phyloP scores from a whole-genome alignment of 2,113 vertebrate species.

The Xiphias gladius region DNA sequence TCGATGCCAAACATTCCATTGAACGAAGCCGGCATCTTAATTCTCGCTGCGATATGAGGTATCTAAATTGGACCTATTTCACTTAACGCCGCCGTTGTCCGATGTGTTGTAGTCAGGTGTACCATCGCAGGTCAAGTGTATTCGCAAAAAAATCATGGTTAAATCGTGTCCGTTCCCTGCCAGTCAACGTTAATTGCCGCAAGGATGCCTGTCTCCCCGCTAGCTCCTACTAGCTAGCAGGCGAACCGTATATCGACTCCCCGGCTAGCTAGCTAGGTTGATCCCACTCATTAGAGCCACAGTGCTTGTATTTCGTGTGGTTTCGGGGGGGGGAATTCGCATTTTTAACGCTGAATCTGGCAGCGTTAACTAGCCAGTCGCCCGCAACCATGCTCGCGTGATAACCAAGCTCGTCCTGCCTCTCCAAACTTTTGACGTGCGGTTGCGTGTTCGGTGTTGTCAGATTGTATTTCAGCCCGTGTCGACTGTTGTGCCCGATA shows the following conservation, averaged over 20 bases:
- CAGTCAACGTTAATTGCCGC: constrained; percentile 53
- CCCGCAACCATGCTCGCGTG: not conserved
- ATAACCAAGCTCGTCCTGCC: not conserved
- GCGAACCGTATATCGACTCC: constrained; percentile 28
- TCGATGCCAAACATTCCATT: constrained; percentile 50
- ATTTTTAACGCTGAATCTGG: not conserved
- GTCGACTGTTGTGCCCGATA: not conserved
- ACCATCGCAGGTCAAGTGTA: fast-evolving
- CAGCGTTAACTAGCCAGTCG: not conserved
- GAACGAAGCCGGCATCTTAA: constrained; percentile 65
- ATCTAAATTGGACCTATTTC: constrained; percentile 15
- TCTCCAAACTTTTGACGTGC: constrained; percentile 9
- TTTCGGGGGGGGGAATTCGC: not conserved
- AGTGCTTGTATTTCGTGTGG: fast-evolving
- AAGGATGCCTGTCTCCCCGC: constrained; percentile 47
- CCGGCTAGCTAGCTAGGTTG: not conserved
- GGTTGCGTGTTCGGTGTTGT: not conserved
- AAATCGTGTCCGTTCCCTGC: not conserved
- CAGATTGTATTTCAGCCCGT: not conserved
- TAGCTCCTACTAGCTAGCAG: constrained; percentile 47
- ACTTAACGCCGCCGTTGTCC: fast-evolving
- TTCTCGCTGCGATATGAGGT: constrained; percentile 75
- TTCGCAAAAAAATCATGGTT: not conserved
- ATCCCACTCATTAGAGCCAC: too few relatives aligned
- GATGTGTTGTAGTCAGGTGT: fast-evolving